Evolutionary conservation across 2,888 invertebrate genomes (phyloP), one percentile per base, ranked within the genome.

Genomic region (Carcina quercana): DNA sequence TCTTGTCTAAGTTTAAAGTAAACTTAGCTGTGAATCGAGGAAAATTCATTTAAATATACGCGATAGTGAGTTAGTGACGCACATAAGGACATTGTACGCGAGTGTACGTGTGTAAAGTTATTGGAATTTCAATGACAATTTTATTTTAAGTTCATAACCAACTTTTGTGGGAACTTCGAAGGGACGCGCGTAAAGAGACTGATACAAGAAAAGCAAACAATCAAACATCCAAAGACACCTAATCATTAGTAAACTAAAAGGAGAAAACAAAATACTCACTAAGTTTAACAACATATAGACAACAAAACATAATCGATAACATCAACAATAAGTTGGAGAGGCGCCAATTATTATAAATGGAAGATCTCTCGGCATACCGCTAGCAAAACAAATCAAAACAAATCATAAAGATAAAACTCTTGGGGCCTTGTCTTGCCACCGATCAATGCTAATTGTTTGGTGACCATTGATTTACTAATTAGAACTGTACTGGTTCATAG

Each of bases 31-130:
- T 43, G 39, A 48, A 45, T 57, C 59, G 48, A 68, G 72, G 65
- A 70, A 73, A 67, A 59, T 58, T 49, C 57, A 59, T 56, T 59
- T 51, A 53, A 57, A 56, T 58, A 51, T 53, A 50, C 50, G 47
- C 47, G 34, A 50, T 49, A 13, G 49, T 42, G 50, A 48, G 34
- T 50, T 49, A 13, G 49, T 42, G 50, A 48, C 50, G 51, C 51
- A 42, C 34, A 37, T 37, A 34, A 47, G 56, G 54, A 59, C 54
- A 49, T 52, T 53, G 32, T 46, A 31, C 37, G 29, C 14, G 26
- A 25, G 28, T 40, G 36, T 42, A 29, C 35, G 32, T 17, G 13
- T 29, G 34, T 29, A 25, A 25, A 27, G 20, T 35, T 28, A 36
- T 37, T 39, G 41, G 37, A 35, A 28, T 27, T 17, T 36, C 22